Conservation (phyloP, 2,888 invertebrate genomes). For the Pandemis corylana region DNA sequence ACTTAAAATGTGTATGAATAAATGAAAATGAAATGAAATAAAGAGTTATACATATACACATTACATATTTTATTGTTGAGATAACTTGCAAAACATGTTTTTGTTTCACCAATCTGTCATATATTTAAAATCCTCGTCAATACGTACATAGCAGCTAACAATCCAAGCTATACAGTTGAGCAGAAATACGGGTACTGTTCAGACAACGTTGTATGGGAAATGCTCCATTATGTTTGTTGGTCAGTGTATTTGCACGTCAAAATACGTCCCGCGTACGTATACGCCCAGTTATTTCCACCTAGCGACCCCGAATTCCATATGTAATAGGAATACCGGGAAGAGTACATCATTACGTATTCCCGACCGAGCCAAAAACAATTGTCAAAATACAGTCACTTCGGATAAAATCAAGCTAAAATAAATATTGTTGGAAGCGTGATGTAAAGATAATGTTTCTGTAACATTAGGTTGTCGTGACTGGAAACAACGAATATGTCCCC, state of each 20-base stretch:
- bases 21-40: too few species aligned
- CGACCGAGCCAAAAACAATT: conserved; percentile 12
- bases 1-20: too few species aligned
- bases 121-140: too few species aligned
- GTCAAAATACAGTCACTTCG: conserved; percentile 18
- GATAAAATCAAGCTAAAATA: background rate
- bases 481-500: too few species aligned
- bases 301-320: conserved; percentile 20
- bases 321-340: conserved; percentile 17
- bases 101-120: background rate
- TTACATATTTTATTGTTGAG: too few species aligned
- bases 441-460: background rate
- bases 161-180: too few species aligned
- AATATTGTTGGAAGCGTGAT: background rate
- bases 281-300: conserved; percentile 5
- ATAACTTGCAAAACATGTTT: background rate
- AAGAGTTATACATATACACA: too few species aligned
- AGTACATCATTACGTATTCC: conserved; percentile 22
- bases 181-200: too few species aligned
- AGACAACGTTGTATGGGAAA: too few species aligned
- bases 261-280: background rate
- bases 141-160: too few species aligned
- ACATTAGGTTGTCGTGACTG: background rate
- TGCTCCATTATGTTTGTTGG: too few species aligned
- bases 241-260: background rate